Evolutionary conservation across 2,113 vertebrate genomes (phyloP), one percentile per base, ranked within the genome.

Genomic region (Sigmodon hispidus): DNA sequence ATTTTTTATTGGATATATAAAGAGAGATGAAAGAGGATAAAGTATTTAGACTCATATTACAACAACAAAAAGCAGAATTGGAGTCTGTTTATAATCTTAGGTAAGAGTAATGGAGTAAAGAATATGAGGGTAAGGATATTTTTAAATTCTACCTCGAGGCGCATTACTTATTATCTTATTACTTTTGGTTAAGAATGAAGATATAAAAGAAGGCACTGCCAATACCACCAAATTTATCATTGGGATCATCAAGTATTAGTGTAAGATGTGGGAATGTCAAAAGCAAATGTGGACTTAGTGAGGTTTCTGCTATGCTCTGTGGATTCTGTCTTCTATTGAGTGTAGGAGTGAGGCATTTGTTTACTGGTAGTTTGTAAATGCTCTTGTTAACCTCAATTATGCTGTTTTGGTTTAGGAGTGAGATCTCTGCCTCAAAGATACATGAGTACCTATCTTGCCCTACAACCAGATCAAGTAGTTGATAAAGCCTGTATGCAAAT

Each of bases 291-390:
- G 7, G n/a, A 29, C 2, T 70, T 84, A 4, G 0, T 65, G n/a
- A 95, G 7, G 26, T 34, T 31, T n/a, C 36, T 61, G 11, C 70
- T 73, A 2, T 75, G 15, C 0, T 45, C 17, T 43, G 26, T 10
- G 0, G 0, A 4, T 1, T 40, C 1, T 2, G 29, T 2, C 29
- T 89, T 48, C n/a, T 48, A 63, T 19, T 69, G 15, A 36, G 6
- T 59, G 2, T 19, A 21, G 6, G 2, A 31, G 3, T 31, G 1
- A 63, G 21, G 12, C 4, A 9, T 67, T 94, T 90, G 43, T 10
- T 50, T 3, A 8, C 1, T 21, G 36, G 0, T 43, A 9, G 3
- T 88, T 73, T 84, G 17, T 22, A 24, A 85, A 34, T 19, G 0
- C 5, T 48, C 43, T 48, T 36, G 17, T 10, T 52, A 13, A 10